Evolutionary conservation across 2,888 invertebrate species (phyloP).

Genomic region (Automeris io): DNA sequence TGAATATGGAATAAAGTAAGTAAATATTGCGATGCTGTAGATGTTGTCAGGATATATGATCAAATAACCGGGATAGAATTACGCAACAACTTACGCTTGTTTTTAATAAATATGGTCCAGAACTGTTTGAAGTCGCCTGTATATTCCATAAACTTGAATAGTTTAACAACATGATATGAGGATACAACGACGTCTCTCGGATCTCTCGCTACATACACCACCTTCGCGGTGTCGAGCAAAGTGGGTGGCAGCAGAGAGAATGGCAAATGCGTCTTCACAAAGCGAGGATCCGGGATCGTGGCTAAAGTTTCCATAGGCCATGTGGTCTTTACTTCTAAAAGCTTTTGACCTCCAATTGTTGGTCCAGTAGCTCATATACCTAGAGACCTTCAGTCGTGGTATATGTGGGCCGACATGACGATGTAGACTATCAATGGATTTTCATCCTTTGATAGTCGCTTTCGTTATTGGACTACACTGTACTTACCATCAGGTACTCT

Average conservation of each 20-base stretch:
- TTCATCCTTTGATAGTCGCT: too few relatives aligned
- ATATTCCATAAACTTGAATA: conserved; percentile 77
- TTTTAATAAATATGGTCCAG: conserved; percentile 79
- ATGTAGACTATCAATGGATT: too few relatives aligned
- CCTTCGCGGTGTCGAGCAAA: conserved; percentile 64
- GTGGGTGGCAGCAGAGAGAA: conserved; percentile 80
- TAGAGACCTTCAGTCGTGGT: too few relatives aligned
- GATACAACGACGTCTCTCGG: conserved; percentile 88
- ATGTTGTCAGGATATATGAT: too few relatives aligned
- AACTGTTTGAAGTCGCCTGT: conserved; percentile 77
- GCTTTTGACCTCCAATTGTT: conserved; percentile 53
- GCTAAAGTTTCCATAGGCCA: conserved; percentile 11
- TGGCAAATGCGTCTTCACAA: conserved; percentile 79
- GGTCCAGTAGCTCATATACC: background rate
- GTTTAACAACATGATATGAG: conserved; percentile 81
- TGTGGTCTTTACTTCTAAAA: conserved; percentile 11
- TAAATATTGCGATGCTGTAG: too few relatives aligned
- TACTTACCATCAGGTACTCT: too few relatives aligned
- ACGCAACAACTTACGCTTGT: conserved; percentile 71
- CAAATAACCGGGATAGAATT: too few relatives aligned
- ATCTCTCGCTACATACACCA: conserved; percentile 86
- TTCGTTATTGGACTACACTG: too few relatives aligned
- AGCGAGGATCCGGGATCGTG: conserved; percentile 19
- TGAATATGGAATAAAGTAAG: background rate
- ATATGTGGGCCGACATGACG: too few relatives aligned